Evolutionary conservation across 2,888 invertebrate species (phyloP).

Genomic region (Micoletzkya japonica): DNA sequence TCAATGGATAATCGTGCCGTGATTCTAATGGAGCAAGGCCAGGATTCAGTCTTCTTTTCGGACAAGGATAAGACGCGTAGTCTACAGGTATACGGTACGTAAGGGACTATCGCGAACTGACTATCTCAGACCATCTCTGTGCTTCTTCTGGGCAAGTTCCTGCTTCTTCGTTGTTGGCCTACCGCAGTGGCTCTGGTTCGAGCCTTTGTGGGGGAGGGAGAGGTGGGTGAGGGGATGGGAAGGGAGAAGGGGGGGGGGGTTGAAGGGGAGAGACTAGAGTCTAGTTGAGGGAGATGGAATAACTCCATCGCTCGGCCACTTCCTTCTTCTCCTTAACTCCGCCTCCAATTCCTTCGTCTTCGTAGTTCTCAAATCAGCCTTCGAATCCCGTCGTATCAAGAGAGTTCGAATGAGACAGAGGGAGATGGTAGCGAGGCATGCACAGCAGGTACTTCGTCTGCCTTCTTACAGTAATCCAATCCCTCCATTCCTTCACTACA

Average conservation of each 20-base stretch:
- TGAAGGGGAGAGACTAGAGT: not conserved
- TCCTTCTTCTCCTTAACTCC: slow-evolving; percentile 49
- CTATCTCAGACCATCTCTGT: slow-evolving; percentile 47
- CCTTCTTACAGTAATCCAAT: too few species aligned
- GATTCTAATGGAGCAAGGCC: slow-evolving; percentile 51
- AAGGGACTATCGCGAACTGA: not conserved
- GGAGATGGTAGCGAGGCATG: slow-evolving; percentile 46
- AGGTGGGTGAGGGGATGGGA: not conserved
- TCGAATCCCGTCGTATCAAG: slow-evolving; percentile 45
- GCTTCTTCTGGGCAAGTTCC: slow-evolving; percentile 50
- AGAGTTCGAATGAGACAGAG: slow-evolving; percentile 32
- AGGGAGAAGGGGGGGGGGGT: not conserved
- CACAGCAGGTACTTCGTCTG: slow-evolving; percentile 53
- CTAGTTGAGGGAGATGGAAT: not conserved
- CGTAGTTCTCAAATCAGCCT: slow-evolving; percentile 52
- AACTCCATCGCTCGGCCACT: slow-evolving; percentile 30
- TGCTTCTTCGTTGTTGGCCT: slow-evolving; percentile 49
- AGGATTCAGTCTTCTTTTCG: slow-evolving; percentile 46
- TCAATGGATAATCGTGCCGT: slow-evolving; percentile 51
- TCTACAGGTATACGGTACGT: slow-evolving; percentile 37
- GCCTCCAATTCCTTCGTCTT: slow-evolving; percentile 53
- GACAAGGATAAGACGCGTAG: slow-evolving; percentile 51
- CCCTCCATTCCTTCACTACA: not conserved
- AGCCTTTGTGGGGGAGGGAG: slow-evolving; percentile 23
- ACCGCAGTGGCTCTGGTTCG: slow-evolving; percentile 37